These are phyloP conservation scores for Hypselothyrea guttata DNA, from an alignment of 2,888 invertebrate species.

Conservation along the genomic window DNA sequence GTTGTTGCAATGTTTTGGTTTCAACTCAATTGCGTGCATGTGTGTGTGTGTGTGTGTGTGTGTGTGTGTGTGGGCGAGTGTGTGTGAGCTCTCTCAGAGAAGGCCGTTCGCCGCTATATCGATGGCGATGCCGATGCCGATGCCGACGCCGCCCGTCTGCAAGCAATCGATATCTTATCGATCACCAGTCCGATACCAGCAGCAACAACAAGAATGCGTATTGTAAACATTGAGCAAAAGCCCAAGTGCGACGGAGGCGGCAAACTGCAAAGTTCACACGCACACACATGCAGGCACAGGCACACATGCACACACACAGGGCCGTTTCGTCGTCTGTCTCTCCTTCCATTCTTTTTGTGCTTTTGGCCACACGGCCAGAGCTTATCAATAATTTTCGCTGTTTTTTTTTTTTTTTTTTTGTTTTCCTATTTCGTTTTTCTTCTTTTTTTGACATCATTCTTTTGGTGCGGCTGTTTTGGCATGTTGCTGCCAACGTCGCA, in stretches of 20 bases:
- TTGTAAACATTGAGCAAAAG: conserved; percentile 48
- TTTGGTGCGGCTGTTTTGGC: conserved; percentile 52
- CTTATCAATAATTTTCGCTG: conserved; percentile 65
- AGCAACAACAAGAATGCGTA: conserved; percentile 25
- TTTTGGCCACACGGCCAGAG: conserved; percentile 21
- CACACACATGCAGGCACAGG: conserved; percentile 9
- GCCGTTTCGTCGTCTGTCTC: conserved; percentile 29
- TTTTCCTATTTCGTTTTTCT: conserved; percentile 31
- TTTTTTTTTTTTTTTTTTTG: conserved; percentile 31
- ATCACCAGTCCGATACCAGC: conserved; percentile 25
- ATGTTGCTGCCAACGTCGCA: conserved; percentile 42
- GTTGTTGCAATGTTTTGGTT: conserved; percentile 30
- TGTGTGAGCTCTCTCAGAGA: conserved; percentile 3
- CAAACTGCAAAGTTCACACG: conserved; percentile 71
- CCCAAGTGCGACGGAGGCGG: conserved; percentile 23
- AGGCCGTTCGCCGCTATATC: conserved; percentile 3
- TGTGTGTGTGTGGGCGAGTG: no score
- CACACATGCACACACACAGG: conserved; percentile 5
- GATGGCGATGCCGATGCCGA: neutral
- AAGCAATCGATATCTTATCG: no score
- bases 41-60: neutral
- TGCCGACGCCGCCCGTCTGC: no score
- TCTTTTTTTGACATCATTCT: conserved; percentile 28
- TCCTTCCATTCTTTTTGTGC: conserved; percentile 28
- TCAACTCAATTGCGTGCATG: conserved; percentile 15